phyloP scores from a whole-genome alignment of 2,797 vertebrate genomes.

The Danio jaintianensis region DNA sequence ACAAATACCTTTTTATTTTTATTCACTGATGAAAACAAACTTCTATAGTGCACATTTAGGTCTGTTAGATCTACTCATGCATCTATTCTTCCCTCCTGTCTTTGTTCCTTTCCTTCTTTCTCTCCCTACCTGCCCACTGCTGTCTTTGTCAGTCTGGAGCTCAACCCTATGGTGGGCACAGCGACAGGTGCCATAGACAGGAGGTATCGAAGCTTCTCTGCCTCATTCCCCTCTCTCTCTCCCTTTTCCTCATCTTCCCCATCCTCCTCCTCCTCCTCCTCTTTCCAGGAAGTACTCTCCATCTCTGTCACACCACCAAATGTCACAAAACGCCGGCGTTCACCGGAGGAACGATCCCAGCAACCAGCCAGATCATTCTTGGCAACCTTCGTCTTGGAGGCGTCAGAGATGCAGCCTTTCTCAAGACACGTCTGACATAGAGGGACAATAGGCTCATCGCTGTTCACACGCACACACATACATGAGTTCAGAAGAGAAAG shows the following conservation, averaged over 20 bases:
- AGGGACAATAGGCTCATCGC: conserved; percentile 78
- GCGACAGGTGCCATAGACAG: conserved; percentile 77
- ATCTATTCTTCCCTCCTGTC: conserved; percentile 4
- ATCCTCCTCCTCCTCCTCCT: conserved; percentile 67
- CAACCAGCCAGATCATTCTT: conserved; percentile 77
- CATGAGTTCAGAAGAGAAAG: conserved; percentile 37
- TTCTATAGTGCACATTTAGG: no score
- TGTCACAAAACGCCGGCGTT: conserved; percentile 87
- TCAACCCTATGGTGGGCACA: conserved; percentile 78
- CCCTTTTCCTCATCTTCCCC: conserved; percentile 61
- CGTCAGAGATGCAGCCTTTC: conserved; percentile 75
- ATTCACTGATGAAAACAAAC: no score
- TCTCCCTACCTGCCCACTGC: conserved; percentile 76
- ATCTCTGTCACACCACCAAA: conserved; percentile 96
- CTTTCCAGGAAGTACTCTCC: conserved; percentile 84
- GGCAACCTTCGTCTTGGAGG: conserved; percentile 75
- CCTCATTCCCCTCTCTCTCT: conserved; percentile 79
- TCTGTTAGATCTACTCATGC: not conserved
- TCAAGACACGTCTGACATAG: conserved; percentile 81
- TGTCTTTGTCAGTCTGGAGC: conserved; percentile 77
- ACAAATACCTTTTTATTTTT: no score
- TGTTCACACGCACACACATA: conserved; percentile 69
- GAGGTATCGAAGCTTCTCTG: conserved; percentile 76
- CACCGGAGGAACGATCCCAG: conserved; percentile 74
- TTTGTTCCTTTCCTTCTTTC: conserved; percentile 43